Conservation (phyloP, 2,888 invertebrate species). For the Hirtodrosophila histrioides region DNA sequence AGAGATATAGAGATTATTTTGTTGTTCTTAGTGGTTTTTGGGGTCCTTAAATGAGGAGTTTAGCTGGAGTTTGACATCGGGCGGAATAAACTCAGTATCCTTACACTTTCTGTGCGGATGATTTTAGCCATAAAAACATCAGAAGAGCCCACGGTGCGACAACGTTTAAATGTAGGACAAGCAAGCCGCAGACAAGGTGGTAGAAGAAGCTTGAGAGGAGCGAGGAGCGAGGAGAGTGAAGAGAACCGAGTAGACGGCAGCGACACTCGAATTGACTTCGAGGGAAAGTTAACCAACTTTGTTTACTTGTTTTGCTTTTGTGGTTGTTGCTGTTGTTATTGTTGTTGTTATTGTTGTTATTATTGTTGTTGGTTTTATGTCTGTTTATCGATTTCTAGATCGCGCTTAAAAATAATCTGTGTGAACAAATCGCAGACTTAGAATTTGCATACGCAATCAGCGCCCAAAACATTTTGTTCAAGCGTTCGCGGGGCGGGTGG, state of each 20-base stretch:
- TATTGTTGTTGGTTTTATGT: constrained; percentile 18
- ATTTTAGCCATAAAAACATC: too few species aligned
- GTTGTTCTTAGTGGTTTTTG: too few species aligned
- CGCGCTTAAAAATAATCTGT: constrained; percentile 63
- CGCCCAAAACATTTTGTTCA: constrained; percentile 18
- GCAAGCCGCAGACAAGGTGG: constrained; percentile 40
- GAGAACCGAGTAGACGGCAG: constrained; percentile 16
- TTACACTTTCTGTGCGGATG: too few species aligned
- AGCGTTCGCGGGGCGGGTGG: background rate
- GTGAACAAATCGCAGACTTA: constrained; percentile 38
- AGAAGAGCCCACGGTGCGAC: constrained; percentile 1
- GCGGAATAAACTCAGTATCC: too few species aligned
- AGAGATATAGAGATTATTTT: too few species aligned
- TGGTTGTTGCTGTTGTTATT: background rate
- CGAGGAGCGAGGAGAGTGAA: constrained; percentile 4
- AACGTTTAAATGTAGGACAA: constrained; percentile 65
- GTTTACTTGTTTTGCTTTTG: constrained; percentile 22
- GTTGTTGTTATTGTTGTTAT: constrained; percentile 9
- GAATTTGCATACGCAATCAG: constrained; percentile 53
- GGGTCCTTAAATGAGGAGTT: too few species aligned
- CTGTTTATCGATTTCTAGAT: constrained; percentile 71
- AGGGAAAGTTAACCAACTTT: constrained; percentile 68
- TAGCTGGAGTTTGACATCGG: too few species aligned
- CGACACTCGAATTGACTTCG: constrained; percentile 41
- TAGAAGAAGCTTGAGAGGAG: constrained; percentile 14